These are phyloP conservation scores for Mesopsocus fuscifrons DNA, from an alignment of 2,888 invertebrate species.

Conservation along the genomic window DNA sequence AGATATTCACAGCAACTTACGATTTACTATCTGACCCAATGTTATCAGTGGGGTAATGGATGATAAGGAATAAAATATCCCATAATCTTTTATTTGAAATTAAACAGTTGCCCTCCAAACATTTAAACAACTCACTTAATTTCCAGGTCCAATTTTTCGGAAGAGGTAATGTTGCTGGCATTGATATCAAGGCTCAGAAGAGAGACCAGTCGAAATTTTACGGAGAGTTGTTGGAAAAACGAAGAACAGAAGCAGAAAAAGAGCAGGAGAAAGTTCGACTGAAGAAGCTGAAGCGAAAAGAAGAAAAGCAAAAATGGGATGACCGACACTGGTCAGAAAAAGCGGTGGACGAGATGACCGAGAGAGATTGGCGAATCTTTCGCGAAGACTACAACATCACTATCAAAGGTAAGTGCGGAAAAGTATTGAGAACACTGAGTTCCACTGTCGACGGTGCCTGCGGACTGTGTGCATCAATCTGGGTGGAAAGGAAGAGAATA, in stretches of 20 bases:
- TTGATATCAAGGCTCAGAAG: conserved; percentile 92
- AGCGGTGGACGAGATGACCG: conserved; percentile 84
- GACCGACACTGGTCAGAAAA: conserved; percentile 99
- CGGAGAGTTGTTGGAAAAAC: conserved; percentile 81
- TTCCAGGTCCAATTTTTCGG: conserved; percentile 82
- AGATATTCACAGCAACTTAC: too few species aligned
- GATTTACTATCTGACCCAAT: too few species aligned
- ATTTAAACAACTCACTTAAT: too few species aligned
- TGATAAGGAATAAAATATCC: too few species aligned
- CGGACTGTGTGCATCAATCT: conserved; percentile 1
- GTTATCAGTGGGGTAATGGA: too few species aligned
- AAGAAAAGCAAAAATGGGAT: conserved; percentile 97
- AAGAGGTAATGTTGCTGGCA: conserved; percentile 91
- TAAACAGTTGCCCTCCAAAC: too few species aligned
- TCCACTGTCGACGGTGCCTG: not conserved
- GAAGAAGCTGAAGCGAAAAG: conserved; percentile 82
- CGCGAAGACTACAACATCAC: conserved; percentile 98
- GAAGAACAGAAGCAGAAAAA: conserved; percentile 91
- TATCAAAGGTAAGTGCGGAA: conserved; percentile 51
- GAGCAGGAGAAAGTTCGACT: conserved; percentile 86
- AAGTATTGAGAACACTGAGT: too few species aligned
- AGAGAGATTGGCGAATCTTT: conserved; percentile 99
- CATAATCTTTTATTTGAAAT: too few species aligned
- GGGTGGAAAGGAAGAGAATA: not conserved
- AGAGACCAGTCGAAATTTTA: conserved; percentile 95